These are phyloP conservation scores for Scaptomyza pallida DNA, from an alignment of 1,140 invertebrate genomes.

Conservation along the genomic window DNA sequence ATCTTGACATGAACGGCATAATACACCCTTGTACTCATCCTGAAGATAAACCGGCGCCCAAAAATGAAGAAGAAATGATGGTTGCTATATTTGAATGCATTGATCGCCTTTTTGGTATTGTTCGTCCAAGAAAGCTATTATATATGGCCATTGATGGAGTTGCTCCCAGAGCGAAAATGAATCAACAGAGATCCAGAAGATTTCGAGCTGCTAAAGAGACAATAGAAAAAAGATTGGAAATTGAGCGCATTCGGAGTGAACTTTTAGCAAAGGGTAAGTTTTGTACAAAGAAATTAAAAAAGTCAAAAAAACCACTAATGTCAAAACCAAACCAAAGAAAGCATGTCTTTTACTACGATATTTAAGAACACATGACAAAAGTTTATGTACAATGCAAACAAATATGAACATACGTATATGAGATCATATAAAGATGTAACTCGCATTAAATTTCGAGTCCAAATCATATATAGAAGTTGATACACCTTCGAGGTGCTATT, in stretches of 20 bases:
- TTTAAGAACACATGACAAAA: too few relatives aligned
- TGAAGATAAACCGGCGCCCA: slow-evolving; percentile 98
- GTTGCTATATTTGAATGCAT: slow-evolving; percentile 99
- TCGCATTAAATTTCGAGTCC: too few relatives aligned
- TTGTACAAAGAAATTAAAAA: not conserved
- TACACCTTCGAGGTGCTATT: too few relatives aligned
- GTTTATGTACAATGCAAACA: too few relatives aligned
- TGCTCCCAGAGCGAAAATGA: slow-evolving; percentile 99
- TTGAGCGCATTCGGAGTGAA: slow-evolving; percentile 91
- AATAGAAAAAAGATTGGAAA: slow-evolving; percentile 94
- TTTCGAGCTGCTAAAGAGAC: slow-evolving; percentile 98
- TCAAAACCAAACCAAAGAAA: too few relatives aligned
- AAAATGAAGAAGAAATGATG: slow-evolving; percentile 99
- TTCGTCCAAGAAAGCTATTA: slow-evolving; percentile 96
- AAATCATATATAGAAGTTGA: too few relatives aligned
- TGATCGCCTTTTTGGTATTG: slow-evolving; percentile 97
- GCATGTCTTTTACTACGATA: too few relatives aligned
- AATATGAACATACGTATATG: too few relatives aligned
- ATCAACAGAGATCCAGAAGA: slow-evolving; percentile 98
- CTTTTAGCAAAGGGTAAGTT: slow-evolving; percentile 87
- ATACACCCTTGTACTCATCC: slow-evolving; percentile 99
- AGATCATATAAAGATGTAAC: too few relatives aligned
- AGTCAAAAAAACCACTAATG: too few relatives aligned
- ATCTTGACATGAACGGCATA: slow-evolving; percentile 99
- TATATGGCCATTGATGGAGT: slow-evolving; percentile 99